phyloP scores from a whole-genome alignment of 2,797 vertebrate genomes.

The Pagetopsis macropterus region DNA sequence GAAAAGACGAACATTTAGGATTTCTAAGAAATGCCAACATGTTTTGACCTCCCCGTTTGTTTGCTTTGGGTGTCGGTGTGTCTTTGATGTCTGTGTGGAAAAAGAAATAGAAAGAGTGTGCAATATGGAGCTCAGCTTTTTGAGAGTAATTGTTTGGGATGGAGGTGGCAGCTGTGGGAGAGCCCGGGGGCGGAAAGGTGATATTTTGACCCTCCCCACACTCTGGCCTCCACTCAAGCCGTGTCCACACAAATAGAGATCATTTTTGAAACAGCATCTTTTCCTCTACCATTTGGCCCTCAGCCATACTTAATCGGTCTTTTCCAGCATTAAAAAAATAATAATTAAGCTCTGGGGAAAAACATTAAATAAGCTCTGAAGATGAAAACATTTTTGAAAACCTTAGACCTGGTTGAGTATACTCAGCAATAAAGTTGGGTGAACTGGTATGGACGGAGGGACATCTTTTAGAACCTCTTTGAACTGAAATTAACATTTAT shows the following conservation, averaged over 20 bases:
- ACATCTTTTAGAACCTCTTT: not conserved
- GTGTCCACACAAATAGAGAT: slow-evolving; percentile 43
- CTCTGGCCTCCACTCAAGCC: slow-evolving; percentile 36
- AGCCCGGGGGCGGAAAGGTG: slow-evolving; percentile 59
- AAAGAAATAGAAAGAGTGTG: slow-evolving; percentile 11
- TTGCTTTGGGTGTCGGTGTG: slow-evolving; percentile 29
- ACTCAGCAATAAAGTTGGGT: not conserved
- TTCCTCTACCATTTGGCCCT: slow-evolving; percentile 36
- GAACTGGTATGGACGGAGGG: not conserved
- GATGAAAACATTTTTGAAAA: slow-evolving; percentile 5
- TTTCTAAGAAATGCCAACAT: slow-evolving; percentile 36
- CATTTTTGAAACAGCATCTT: slow-evolving; percentile 39
- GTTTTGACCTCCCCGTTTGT: slow-evolving; percentile 8
- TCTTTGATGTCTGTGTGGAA: slow-evolving; percentile 25
- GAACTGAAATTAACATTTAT: not conserved
- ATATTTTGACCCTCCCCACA: slow-evolving; percentile 58
- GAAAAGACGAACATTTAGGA: slow-evolving; percentile 12
- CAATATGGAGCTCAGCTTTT: slow-evolving; percentile 27
- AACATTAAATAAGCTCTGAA: not conserved
- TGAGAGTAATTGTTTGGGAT: slow-evolving; percentile 68
- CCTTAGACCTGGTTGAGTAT: not conserved
- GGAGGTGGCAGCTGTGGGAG: slow-evolving; percentile 65
- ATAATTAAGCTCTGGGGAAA: not conserved
- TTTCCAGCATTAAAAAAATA: slow-evolving; percentile 1
- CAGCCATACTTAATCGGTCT: slow-evolving; percentile 16